These are phyloP conservation scores for Silurus lanzhouensis DNA, from an alignment of 2,797 vertebrate genomes.

Conservation along the genomic window DNA sequence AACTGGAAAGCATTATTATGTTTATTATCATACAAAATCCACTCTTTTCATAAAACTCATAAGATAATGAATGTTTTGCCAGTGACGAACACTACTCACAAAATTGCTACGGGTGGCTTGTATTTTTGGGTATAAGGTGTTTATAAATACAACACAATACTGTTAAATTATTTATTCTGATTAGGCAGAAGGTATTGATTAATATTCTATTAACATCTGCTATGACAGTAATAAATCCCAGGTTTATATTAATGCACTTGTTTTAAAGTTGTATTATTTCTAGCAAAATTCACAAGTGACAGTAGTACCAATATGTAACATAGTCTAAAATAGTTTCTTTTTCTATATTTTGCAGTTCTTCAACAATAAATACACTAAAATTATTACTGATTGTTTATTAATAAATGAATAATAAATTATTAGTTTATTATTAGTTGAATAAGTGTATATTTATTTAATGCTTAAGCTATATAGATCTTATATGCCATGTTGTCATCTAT, in stretches of 20 bases:
- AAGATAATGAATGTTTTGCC: neutral
- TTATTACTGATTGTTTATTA: neutral
- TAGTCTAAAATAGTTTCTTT: neutral
- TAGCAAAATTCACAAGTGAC: neutral
- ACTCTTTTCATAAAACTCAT: neutral
- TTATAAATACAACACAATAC: neutral
- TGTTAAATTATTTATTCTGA: neutral
- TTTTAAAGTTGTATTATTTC: neutral
- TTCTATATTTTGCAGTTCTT: neutral
- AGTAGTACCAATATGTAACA: neutral
- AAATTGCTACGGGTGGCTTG: neutral
- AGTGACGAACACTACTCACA: neutral
- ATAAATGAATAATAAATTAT: too few species aligned
- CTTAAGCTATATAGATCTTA: neutral
- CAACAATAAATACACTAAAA: neutral
- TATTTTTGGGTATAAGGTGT: neutral
- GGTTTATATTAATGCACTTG: neutral
- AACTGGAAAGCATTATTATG: neutral
- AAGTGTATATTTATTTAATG: neutral
- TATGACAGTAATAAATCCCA: neutral
- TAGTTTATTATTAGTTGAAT: neutral
- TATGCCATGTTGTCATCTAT: neutral
- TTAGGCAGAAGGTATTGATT: neutral
- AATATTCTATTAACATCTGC: neutral
- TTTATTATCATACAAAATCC: neutral